phyloP scores from a whole-genome alignment of 2,113 vertebrate genomes.

The Eira barbara region DNA sequence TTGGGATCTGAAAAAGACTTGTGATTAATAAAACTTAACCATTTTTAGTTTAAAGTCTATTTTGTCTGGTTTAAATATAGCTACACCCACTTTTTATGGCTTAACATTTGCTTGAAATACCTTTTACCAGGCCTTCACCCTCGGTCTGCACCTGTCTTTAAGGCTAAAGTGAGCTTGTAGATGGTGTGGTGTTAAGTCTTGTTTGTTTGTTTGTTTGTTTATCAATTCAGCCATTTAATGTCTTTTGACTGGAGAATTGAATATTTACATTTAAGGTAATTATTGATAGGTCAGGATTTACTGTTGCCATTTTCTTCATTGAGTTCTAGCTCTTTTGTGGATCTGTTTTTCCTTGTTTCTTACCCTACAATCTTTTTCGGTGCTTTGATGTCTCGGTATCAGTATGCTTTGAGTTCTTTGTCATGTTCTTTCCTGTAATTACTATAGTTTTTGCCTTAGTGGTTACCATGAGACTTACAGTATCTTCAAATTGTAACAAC shows the following conservation, averaged over 20 bases:
- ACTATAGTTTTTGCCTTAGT: not conserved
- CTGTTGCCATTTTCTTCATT: not conserved
- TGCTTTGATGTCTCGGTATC: not conserved
- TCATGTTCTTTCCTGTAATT: not conserved
- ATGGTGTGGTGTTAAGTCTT: not conserved
- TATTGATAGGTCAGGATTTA: not conserved
- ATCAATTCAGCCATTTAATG: not conserved
- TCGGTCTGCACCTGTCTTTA: not conserved
- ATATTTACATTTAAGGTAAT: not conserved
- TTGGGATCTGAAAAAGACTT: constrained; percentile 17
- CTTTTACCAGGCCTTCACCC: not conserved
- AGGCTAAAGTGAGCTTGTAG: not conserved
- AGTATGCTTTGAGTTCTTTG: constrained; percentile 1
- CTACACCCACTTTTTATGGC: not conserved
- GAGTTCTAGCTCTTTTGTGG: not conserved
- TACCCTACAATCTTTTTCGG: not conserved
- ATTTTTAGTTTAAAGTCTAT: not conserved
- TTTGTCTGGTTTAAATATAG: not conserved
- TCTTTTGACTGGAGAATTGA: not conserved
- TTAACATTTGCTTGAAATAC: not conserved
- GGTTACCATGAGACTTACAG: not conserved
- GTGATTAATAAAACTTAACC: not conserved
- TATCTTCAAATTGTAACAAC: not conserved
- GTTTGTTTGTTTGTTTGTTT: not conserved
- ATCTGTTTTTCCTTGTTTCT: not conserved